Base-by-base conservation (phyloP, 23 tunicate species). In the Phallusia fumigata region DNA sequence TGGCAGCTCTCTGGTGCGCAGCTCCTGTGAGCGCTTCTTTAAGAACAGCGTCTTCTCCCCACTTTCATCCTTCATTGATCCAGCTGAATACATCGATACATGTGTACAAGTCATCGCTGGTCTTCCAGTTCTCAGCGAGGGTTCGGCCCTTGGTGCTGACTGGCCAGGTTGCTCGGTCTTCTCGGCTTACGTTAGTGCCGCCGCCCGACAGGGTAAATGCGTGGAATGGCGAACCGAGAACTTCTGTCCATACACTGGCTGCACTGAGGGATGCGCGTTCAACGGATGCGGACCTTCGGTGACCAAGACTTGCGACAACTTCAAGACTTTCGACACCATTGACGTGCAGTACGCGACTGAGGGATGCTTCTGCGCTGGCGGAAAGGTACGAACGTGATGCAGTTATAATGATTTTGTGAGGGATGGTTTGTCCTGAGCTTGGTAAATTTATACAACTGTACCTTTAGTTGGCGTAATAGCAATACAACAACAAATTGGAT, bases 111-210 rank as follows among this genome's bases (percentile, higher is more conserved):
- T 76, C 5, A 92, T 81, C 65, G 88, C 91, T 65, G 97, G 97
- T 8, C 36, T 83, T 35, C 85, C 87, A 35, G 40, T 79, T 1
- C 75, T 85, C n/a, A 78, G 64, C 16, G 83, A 49, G 30, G 94
- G 90, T 0, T 58, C 74, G 19, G 28, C 74, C 12, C 65, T 94
- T 28, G 30, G 90, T 73, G 73, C 87, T 31, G 86, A 80, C 64
- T 94, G 98, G 98, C 94, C 98, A 44, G 98, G 98, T 18, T 96
- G 99, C 74, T 91, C 96, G 30, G 93, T 84, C 28, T 86, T 87
- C 69, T 83, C 96, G 12, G 90, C 99, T 33, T 90, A 82, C 74
- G 96, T 89, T 24, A 78, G 79, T 19, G 93, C 91, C n/a, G 95
- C 87, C 32, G 81, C 90, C 19, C 83, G 87, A 36, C 35, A 77